Evolutionary conservation across 2,888 invertebrate species (phyloP).

Genomic region (Ochlodes sylvanus): DNA sequence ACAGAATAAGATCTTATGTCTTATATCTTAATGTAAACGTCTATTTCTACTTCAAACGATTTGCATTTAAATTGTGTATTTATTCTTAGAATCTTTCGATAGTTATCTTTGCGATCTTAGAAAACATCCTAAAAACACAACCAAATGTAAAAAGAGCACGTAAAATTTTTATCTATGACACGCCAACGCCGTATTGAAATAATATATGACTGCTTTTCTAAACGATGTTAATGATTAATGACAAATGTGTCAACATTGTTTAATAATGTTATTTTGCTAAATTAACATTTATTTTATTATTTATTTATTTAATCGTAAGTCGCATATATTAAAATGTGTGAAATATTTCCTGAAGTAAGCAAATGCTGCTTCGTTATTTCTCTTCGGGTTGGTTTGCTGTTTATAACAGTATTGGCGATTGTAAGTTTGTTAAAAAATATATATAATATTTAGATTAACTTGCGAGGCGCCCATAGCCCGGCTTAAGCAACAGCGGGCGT

Average conservation of each 20-base stretch:
- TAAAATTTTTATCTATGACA: too few relatives aligned
- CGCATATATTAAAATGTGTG: conserved; percentile 54
- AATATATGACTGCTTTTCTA: too few relatives aligned
- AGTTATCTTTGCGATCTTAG: background rate
- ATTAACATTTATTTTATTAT: background rate
- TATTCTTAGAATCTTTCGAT: conserved; percentile 2
- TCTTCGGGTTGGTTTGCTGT: conserved; percentile 55
- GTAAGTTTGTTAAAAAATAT: too few relatives aligned
- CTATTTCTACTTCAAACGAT: background rate
- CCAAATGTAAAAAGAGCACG: too few relatives aligned
- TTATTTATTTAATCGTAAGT: background rate
- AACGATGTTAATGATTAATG: background rate
- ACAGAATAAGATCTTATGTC: background rate
- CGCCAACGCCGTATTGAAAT: too few relatives aligned
- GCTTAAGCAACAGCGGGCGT: too few relatives aligned
- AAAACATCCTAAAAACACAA: too few relatives aligned
- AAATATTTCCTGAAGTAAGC: conserved; percentile 60
- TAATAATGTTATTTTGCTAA: background rate
- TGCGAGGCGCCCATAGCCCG: too few relatives aligned
- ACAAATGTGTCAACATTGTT: background rate
- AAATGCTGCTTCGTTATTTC: conserved; percentile 51
- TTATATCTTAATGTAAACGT: conserved; percentile 4
- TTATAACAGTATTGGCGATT: conserved; percentile 56
- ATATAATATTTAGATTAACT: too few relatives aligned
- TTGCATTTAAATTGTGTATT: conserved; percentile 2